phyloP scores from a whole-genome alignment of 2,113 vertebrate species.

The Pteruthius melanotis region DNA sequence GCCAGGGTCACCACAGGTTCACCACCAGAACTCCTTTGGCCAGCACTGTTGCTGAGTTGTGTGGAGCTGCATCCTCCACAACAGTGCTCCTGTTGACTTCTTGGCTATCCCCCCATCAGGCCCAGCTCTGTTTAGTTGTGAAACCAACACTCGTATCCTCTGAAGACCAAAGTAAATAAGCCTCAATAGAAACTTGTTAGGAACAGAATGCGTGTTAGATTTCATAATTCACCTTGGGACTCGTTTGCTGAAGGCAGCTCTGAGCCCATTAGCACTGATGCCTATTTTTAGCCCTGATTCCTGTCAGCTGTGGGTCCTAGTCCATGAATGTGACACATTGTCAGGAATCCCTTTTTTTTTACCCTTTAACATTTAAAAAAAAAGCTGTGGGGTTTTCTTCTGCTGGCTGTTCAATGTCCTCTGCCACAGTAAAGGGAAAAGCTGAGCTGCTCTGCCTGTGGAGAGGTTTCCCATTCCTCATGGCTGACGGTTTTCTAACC shows the following conservation, averaged over 20 bases:
- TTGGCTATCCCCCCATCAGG: neutral
- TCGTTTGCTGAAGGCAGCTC: neutral
- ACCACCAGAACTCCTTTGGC: neutral
- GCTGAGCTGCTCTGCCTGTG: neutral
- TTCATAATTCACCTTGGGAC: conserved; percentile 23
- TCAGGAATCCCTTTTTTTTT: neutral
- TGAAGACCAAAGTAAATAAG: conserved; percentile 9
- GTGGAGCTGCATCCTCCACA: neutral
- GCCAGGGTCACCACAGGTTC: neutral
- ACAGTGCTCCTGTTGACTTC: neutral
- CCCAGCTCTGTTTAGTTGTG: neutral
- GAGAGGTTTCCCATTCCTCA: neutral
- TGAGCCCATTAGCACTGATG: neutral
- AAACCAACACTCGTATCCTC: neutral
- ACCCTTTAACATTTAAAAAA: neutral
- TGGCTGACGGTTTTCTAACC: neutral
- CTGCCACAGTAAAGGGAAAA: neutral
- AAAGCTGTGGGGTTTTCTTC: neutral
- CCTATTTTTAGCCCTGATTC: conserved; percentile 25
- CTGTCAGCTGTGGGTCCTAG: neutral
- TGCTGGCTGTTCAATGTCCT: neutral
- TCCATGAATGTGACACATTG: neutral
- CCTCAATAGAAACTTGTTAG: neutral
- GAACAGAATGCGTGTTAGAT: neutral
- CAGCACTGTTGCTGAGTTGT: neutral